phyloP scores from a whole-genome alignment of 2,888 invertebrate species.

The Idaea aversata region DNA sequence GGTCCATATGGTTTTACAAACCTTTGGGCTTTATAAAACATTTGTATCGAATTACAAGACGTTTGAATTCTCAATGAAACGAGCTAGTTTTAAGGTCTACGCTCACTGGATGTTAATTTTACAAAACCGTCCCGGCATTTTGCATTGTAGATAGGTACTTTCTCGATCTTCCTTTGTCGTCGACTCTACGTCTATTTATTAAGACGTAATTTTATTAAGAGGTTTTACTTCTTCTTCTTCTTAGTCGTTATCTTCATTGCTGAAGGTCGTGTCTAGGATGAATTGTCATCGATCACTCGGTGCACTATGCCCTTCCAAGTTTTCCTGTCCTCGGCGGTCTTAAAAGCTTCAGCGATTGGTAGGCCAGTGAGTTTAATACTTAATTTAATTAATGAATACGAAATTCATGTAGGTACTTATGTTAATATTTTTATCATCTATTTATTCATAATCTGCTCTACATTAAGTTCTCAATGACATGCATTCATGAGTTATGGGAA shows the following conservation, averaged over 20 bases:
- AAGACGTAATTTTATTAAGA: too few species aligned
- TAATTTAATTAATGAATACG: too few species aligned
- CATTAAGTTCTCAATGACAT: constrained; percentile 69
- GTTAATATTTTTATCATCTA: neutral
- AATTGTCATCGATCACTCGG: too few species aligned
- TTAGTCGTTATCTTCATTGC: too few species aligned
- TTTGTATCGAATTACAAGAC: constrained; percentile 22
- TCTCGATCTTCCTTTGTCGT: neutral
- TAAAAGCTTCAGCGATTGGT: too few species aligned
- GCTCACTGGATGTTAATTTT: neutral
- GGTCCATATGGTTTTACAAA: constrained; percentile 55
- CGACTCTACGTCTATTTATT: neutral
- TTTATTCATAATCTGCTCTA: constrained; percentile 29
- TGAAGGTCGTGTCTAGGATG: too few species aligned
- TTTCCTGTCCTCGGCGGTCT: too few species aligned
- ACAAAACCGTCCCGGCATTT: neutral
- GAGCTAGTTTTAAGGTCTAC: neutral
- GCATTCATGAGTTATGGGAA: constrained; percentile 74
- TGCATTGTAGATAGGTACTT: neutral
- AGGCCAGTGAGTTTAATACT: too few species aligned
- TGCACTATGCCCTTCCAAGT: too few species aligned
- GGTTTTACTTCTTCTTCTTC: too few species aligned
- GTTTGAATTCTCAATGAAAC: constrained; percentile 11
- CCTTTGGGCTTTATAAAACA: constrained; percentile 16
- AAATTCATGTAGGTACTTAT: neutral